Evolutionary conservation across 2,797 vertebrate species (phyloP), one percentile per base, ranked within the genome.

Genomic region (Phoebastria nigripes): DNA sequence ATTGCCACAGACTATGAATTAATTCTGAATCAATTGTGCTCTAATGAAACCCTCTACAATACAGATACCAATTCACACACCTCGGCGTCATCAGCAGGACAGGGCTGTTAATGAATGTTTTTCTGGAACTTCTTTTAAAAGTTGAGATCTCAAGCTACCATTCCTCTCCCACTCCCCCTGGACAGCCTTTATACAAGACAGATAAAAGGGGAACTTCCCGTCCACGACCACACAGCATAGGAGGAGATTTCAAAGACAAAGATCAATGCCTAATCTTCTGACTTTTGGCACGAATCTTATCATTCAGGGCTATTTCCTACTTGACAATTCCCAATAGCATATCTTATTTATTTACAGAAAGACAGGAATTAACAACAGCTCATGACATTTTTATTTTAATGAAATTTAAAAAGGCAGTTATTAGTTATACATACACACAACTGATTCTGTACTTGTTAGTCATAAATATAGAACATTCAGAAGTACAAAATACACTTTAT

Each of bases 351-450:
- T 62, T 91, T 90, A 86, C 79, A 91, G 31, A 73, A 79, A 72
- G 69, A 59, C 65, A 67, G n/a, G 77, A 84, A 26, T 77, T 55
- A 93, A 94, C 95, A 96, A 95, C 91, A 97, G 94, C 90, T 95
- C 96, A 94, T 93, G 95, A 97, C 89, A 78, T 78, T 93, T 98
- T 98, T 98, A 98, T 98, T 98, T 97, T 96, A 96, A 97, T 97
- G 98, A 97, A 97, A 96, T 97, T 96, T 97, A 97, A 98, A 97
- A 98, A 98, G 96, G 96, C 97, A 97, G 89, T 98, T 97, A 97
- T 98, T 97, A 97, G 98, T 98, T 97, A 97, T 93, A 98, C 98
- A 97, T 96, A 97, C 96, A 97, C 97, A 98, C 97, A 92, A 97
- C 97, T 58, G 87, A 97, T 96, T 97, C 97, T 96, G 94, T 95